Percentiles rank a stretch among this genome's conserved stretches.
Conservation (phyloP, 2,888 invertebrate species). For the Spilarctia lutea region DNA sequence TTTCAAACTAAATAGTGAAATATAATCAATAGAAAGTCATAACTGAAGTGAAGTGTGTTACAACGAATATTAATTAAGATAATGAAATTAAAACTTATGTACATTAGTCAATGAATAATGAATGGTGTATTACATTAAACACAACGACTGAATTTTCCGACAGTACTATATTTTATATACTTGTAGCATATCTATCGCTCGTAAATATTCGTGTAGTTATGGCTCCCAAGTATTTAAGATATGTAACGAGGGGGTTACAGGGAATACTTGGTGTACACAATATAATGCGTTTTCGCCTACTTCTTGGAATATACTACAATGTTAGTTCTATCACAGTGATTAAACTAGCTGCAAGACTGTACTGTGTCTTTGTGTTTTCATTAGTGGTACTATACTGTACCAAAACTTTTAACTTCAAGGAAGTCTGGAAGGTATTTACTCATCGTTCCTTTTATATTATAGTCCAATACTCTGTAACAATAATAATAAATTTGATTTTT, state of each 20-base stretch:
- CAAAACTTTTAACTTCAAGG: background rate
- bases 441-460: background rate
- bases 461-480: background rate
- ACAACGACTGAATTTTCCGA: background rate
- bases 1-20: background rate
- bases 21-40: background rate
- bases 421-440: background rate
- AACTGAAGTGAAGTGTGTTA: background rate
- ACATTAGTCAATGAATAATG: background rate
- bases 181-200: background rate
- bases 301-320: constrained; percentile 10
- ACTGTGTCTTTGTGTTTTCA: background rate
- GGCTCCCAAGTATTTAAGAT: background rate
- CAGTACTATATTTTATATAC: background rate
- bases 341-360: background rate
- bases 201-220: background rate
- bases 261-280: constrained; percentile 1
- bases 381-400: background rate
- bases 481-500: constrained; percentile 12
- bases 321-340: constrained; percentile 5
- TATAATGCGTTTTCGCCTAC: constrained; percentile 11
- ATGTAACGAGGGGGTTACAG: background rate
- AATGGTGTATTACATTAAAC: background rate
- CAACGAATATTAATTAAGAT: background rate
- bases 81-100: background rate